Conservation (phyloP, 2,797 vertebrate species). For the Cryptoprocta ferox region DNA sequence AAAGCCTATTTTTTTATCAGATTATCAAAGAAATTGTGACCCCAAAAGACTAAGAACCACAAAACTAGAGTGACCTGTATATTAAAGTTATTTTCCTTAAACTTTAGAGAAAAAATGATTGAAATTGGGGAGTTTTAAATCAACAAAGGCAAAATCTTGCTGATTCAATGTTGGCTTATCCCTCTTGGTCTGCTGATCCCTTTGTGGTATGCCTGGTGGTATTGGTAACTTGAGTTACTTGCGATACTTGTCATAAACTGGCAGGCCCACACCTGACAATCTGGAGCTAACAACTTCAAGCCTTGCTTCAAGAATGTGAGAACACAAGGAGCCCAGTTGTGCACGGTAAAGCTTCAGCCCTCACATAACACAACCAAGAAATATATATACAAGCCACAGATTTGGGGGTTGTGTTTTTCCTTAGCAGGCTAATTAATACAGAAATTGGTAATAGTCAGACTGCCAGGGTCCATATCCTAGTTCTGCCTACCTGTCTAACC, state of each 20-base stretch:
- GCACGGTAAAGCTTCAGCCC: background rate
- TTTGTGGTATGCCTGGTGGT: background rate
- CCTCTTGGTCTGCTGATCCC: background rate
- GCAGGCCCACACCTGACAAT: background rate
- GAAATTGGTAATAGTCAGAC: constrained; percentile 6
- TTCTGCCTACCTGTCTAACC: background rate
- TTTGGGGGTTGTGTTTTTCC: constrained; percentile 12
- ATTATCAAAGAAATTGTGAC: constrained; percentile 36
- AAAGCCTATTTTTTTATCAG: background rate
- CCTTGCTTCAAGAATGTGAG: constrained; percentile 17
- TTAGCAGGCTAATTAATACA: background rate
- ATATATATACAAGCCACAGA: background rate
- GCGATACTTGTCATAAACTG: background rate
- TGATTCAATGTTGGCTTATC: background rate
- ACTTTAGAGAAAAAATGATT: constrained; percentile 25
- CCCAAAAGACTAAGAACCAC: background rate
- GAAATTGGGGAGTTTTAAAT: constrained; percentile 32
- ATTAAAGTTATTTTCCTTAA: constrained; percentile 35
- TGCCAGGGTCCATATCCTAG: background rate
- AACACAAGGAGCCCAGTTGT: background rate
- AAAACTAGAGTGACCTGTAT: background rate
- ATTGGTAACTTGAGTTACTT: background rate
- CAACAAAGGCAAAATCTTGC: constrained; percentile 36
- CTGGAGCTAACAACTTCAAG: constrained; percentile 44
- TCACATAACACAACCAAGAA: background rate